Percentiles rank a stretch among this genome's conserved stretches.
Conservation (phyloP, 2,888 invertebrate species). For the Dinocampus coccinellae region DNA sequence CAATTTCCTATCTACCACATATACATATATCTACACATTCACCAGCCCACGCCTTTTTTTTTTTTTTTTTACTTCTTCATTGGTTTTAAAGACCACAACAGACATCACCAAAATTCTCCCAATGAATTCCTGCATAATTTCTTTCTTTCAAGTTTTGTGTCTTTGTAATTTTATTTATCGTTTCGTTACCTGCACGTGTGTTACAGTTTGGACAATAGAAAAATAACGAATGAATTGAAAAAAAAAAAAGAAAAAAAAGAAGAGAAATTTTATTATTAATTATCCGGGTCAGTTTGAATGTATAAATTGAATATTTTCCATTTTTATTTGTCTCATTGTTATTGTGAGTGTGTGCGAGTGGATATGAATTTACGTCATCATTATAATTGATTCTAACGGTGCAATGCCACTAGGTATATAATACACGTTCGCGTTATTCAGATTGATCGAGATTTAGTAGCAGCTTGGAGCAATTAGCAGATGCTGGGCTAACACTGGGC, state of each 20-base stretch:
- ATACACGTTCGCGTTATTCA: neutral
- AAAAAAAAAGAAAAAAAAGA: no score
- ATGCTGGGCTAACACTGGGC: neutral
- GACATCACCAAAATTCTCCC: neutral
- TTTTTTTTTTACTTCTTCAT: slow-evolving; percentile 7
- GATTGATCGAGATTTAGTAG: neutral
- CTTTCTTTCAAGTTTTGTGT: neutral
- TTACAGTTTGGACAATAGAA: no score
- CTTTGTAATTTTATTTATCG: neutral
- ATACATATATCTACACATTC: slow-evolving; percentile 12
- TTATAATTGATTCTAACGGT: neutral
- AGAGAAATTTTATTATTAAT: no score
- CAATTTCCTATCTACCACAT: slow-evolving; percentile 26
- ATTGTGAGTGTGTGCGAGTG: no score
- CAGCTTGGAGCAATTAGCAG: neutral
- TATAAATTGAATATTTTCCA: no score
- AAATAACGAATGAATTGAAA: no score
- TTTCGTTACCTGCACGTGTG: neutral
- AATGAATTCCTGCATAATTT: slow-evolving; percentile 17
- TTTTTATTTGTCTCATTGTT: no score
- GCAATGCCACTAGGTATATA: neutral
- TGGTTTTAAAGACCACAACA: slow-evolving; percentile 6
- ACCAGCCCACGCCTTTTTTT: slow-evolving; percentile 3
- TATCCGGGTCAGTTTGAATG: no score
- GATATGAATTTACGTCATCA: neutral